Conservation (phyloP, 1,140 invertebrate genomes). For the Drosophila albomicans region DNA sequence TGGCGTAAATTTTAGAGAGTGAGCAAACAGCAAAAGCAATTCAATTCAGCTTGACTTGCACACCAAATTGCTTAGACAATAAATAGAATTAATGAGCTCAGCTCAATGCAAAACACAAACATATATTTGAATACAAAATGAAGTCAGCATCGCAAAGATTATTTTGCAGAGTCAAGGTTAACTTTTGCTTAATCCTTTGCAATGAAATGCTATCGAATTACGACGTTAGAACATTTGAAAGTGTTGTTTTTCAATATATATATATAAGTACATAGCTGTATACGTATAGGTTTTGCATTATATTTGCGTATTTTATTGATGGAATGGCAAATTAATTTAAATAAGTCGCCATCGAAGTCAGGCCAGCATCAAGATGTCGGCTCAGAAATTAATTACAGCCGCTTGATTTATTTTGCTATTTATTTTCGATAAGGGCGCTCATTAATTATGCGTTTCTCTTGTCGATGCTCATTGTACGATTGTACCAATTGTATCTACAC, state of each 20-base stretch:
- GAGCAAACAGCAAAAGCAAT: too few species aligned
- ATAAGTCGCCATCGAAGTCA: conserved; percentile 35
- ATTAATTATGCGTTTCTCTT: conserved; percentile 38
- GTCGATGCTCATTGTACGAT: conserved; percentile 18
- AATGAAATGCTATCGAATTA: not conserved
- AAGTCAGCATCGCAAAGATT: not conserved
- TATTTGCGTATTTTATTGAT: conserved; percentile 41
- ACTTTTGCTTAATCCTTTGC: not conserved
- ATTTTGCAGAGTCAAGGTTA: not conserved
- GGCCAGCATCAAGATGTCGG: conserved; percentile 43
- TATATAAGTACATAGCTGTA: not conserved
- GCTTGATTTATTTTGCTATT: conserved; percentile 51
- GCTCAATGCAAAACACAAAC: not conserved
- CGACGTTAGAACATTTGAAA: conserved; percentile 5
- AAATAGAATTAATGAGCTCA: not conserved
- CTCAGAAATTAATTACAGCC: conserved; percentile 47
- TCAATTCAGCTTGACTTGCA: not conserved
- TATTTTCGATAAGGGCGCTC: conserved; percentile 41
- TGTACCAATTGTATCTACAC: conserved; percentile 8
- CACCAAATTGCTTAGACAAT: not conserved
- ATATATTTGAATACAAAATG: not conserved
- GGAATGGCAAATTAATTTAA: conserved; percentile 48
- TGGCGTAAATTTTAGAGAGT: too few species aligned
- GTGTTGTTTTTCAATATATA: not conserved
- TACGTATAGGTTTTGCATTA: not conserved